These are phyloP conservation scores for Mustela nigripes DNA, from an alignment of 2,113 vertebrate species.

Conservation along the genomic window DNA sequence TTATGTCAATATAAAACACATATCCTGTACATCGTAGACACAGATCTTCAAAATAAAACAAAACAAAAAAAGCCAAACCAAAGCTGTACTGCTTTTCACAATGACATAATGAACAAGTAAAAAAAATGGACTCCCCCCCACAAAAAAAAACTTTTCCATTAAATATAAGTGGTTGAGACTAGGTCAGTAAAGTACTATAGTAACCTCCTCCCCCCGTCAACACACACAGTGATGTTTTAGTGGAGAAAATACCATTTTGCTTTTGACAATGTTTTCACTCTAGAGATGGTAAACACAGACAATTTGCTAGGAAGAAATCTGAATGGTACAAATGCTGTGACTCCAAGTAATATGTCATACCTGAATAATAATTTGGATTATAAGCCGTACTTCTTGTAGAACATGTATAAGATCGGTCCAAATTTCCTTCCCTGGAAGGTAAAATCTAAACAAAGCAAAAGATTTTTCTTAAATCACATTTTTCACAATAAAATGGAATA, in stretches of 20 bases:
- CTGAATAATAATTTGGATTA: conserved; percentile 87
- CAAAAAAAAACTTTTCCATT: not conserved
- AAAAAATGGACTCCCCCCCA: not conserved
- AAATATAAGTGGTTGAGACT: conserved; percentile 52
- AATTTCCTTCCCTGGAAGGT: conserved; percentile 81
- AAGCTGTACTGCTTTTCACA: conserved; percentile 50
- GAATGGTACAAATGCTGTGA: not conserved
- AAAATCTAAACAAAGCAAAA: conserved; percentile 85
- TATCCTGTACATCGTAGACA: conserved; percentile 24
- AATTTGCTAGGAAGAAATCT: conserved; percentile 1
- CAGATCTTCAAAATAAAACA: not conserved
- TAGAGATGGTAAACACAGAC: conserved; percentile 54
- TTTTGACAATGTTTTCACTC: conserved; percentile 57
- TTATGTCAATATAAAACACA: conserved; percentile 62
- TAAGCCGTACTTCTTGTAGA: conserved; percentile 89
- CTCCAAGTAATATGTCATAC: conserved; percentile 83
- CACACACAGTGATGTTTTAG: conserved; percentile 6
- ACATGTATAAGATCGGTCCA: conserved; percentile 87
- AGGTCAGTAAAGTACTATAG: conserved; percentile 35
- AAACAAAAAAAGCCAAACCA: conserved; percentile 27
- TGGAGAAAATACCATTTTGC: conserved; percentile 59
- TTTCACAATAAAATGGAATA: conserved; percentile 47
- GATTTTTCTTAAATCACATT: conserved; percentile 68
- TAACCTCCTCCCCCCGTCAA: not conserved
- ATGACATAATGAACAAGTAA: not conserved